phyloP scores from a whole-genome alignment of 2,797 vertebrate species.

The Siniperca scherzeri region DNA sequence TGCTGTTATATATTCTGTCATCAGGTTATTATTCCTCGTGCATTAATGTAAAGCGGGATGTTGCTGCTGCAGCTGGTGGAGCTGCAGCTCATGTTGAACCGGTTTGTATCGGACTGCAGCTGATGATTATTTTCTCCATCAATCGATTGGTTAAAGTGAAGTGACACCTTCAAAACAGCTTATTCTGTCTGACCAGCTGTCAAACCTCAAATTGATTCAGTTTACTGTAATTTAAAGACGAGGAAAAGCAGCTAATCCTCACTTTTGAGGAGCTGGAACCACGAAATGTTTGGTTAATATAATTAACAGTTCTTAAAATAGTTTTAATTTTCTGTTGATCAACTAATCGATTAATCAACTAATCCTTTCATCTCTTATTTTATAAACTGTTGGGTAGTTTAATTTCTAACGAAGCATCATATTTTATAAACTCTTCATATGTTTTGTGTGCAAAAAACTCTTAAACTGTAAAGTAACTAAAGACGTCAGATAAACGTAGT shows the following conservation, averaged over 20 bases:
- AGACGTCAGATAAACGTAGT: not conserved
- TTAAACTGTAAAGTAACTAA: no score
- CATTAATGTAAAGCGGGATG: not conserved
- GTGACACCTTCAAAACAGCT: no score
- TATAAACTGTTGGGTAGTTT: not conserved
- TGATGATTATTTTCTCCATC: not conserved
- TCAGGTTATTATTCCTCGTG: not conserved
- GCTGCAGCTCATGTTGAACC: no score
- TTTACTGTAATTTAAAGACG: not conserved
- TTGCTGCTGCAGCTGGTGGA: not conserved
- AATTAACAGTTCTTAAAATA: no score
- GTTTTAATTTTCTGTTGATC: no score
- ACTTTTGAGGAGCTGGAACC: not conserved
- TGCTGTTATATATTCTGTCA: not conserved
- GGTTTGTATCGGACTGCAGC: no score
- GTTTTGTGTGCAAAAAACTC: no score
- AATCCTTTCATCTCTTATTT: not conserved
- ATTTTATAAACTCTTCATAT: no score
- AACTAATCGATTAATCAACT: no score
- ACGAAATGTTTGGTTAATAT: not conserved
- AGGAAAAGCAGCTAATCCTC: not conserved
- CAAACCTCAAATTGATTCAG: not conserved
- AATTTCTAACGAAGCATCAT: not conserved
- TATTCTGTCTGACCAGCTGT: no score
- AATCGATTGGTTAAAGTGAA: no score